Percentiles rank a stretch among this genome's conserved stretches.
phyloP scores from a whole-genome alignment of 1,140 invertebrate genomes.

The Helicoverpa zea region DNA sequence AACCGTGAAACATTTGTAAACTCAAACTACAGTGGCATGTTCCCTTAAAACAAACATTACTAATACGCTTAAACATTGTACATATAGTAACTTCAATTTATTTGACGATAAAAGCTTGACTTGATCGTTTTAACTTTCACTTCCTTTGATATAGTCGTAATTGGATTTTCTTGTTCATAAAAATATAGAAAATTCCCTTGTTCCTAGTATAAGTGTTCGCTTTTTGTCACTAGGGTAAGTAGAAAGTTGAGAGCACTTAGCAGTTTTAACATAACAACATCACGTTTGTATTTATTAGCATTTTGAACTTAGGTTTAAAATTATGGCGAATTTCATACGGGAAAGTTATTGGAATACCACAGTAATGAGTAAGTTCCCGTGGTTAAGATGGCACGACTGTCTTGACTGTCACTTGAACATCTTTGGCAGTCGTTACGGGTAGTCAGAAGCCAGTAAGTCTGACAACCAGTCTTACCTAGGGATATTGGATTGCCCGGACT shows the following conservation, averaged over 20 bases:
- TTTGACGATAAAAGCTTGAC: slow-evolving; percentile 34
- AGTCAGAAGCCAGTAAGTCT: too few relatives aligned
- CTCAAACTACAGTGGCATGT: not conserved
- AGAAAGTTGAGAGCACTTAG: not conserved
- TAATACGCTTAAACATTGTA: slow-evolving; percentile 10
- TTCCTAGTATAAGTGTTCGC: slow-evolving; percentile 2
- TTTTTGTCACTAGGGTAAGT: slow-evolving; percentile 6
- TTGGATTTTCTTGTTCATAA: slow-evolving; percentile 18
- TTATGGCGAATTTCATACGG: too few relatives aligned
- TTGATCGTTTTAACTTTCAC: slow-evolving; percentile 17
- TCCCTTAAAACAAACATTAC: slow-evolving; percentile 4
- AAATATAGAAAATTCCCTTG: slow-evolving; percentile 23
- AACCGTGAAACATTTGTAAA: not conserved
- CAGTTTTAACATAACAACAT: slow-evolving; percentile 1
- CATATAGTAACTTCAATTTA: slow-evolving; percentile 14
- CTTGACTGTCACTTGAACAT: too few relatives aligned
- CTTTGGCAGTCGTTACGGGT: too few relatives aligned
- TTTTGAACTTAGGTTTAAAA: not conserved
- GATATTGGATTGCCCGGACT: too few relatives aligned
- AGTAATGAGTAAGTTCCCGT: too few relatives aligned
- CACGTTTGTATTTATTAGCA: not conserved
- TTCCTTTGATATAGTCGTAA: slow-evolving; percentile 8
- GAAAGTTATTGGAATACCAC: too few relatives aligned
- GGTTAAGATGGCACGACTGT: too few relatives aligned
- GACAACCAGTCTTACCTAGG: too few relatives aligned